These are phyloP conservation scores for Melieria omissa DNA, from an alignment of 2,888 invertebrate species.

Conservation along the genomic window DNA sequence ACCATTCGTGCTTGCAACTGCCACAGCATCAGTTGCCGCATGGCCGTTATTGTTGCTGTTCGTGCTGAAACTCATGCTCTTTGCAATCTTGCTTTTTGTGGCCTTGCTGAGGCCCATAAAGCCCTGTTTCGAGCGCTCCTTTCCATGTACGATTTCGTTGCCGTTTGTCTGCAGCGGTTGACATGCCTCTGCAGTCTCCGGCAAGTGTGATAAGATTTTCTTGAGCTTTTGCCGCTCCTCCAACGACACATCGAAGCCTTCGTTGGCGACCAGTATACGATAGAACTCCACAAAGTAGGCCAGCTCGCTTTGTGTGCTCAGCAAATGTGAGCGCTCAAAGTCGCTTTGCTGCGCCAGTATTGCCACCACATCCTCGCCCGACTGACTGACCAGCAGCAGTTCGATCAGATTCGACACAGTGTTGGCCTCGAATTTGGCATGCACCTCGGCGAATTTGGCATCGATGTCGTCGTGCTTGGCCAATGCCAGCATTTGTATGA, in stretches of 20 bases:
- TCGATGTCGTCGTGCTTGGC: conserved; percentile 86
- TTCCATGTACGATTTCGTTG: conserved; percentile 22
- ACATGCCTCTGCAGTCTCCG: conserved; percentile 50
- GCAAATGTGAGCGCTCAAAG: conserved; percentile 73
- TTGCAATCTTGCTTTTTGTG: conserved; percentile 64
- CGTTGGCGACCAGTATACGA: conserved; percentile 66
- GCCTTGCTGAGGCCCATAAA: conserved; percentile 63
- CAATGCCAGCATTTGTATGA: conserved; percentile 90
- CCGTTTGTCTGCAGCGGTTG: conserved; percentile 25
- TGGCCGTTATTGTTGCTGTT: conserved; percentile 34
- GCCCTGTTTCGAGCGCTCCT: conserved; percentile 55
- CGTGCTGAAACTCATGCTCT: conserved; percentile 61
- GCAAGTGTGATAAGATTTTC: conserved; percentile 68
- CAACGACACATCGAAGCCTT: conserved; percentile 57
- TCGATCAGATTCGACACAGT: conserved; percentile 84
- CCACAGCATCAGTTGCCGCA: conserved; percentile 22
- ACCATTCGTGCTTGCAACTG: conserved; percentile 35
- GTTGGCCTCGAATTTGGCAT: conserved; percentile 82
- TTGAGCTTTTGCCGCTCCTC: conserved; percentile 68
- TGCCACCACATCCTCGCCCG: conserved; percentile 65
- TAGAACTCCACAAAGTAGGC: conserved; percentile 72
- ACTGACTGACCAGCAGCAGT: conserved; percentile 67
- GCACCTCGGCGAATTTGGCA: conserved; percentile 78
- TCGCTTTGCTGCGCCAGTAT: conserved; percentile 68
- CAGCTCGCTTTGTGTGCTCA: conserved; percentile 77